Percentiles rank a stretch among this genome's conserved stretches.
Evolutionary conservation across 2,797 vertebrate species (phyloP).

Genomic region (Benthosema pterotum): DNA sequence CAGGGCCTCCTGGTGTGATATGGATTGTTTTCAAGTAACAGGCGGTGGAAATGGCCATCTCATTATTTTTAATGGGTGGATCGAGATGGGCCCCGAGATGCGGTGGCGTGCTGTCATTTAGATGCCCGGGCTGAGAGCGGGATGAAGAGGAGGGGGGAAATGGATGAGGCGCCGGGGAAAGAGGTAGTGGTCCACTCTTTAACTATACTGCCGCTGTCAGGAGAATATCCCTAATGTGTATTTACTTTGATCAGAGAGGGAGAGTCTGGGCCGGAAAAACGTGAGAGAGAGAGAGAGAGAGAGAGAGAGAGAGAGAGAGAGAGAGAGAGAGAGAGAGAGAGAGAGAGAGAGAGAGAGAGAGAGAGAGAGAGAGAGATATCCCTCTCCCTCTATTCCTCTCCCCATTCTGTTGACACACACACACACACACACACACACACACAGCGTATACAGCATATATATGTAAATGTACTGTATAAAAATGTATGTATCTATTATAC

Average conservation of each 20-base stretch:
- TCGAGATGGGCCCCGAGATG: conserved; percentile 64
- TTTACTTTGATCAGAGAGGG: conserved; percentile 55
- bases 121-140: conserved; percentile 45
- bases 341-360: neutral
- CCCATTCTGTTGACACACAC: conserved; percentile 55
- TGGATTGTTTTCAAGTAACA: conserved; percentile 78
- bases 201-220: conserved; percentile 20
- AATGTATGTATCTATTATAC: too few relatives aligned
- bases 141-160: conserved; percentile 63
- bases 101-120: conserved; percentile 63
- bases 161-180: conserved; percentile 42
- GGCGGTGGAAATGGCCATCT: conserved; percentile 73
- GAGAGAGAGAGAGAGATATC: too few relatives aligned
- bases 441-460: too few relatives aligned
- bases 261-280: neutral
- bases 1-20: conserved; percentile 54
- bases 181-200: conserved; percentile 28
- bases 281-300: neutral
- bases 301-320: neutral
- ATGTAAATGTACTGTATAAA: too few relatives aligned
- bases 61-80: conserved; percentile 82
- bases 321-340: neutral
- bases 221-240: conserved; percentile 47
- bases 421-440: too few relatives aligned
- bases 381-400: too few relatives aligned